phyloP scores from a whole-genome alignment of 1,140 invertebrate genomes.

The Drosophila quadrilineata region DNA sequence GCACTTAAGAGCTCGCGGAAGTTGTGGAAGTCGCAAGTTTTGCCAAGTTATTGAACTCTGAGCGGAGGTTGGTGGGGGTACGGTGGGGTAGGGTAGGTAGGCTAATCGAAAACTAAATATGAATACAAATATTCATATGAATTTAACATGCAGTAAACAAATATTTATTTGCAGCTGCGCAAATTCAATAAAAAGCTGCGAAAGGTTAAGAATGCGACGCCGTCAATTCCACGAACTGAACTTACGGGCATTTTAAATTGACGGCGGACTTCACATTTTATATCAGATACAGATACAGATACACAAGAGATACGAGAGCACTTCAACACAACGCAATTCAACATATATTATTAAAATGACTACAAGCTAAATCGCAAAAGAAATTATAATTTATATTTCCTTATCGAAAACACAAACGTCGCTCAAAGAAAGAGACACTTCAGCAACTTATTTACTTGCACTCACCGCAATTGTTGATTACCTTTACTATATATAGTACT shows the following conservation, averaged over 20 bases:
- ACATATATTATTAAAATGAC: too few species aligned
- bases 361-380: too few species aligned
- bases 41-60: constrained; percentile 41
- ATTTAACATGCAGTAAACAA: constrained; percentile 30
- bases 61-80: constrained; percentile 23
- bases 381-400: too few species aligned
- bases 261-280: too few species aligned
- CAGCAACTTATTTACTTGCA: too few species aligned
- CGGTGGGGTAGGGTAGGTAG: constrained; percentile 21
- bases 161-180: constrained; percentile 42
- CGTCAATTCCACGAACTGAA: constrained; percentile 25
- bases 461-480: too few species aligned
- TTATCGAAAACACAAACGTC: too few species aligned
- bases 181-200: not conserved
- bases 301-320: too few species aligned
- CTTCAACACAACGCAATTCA: too few species aligned
- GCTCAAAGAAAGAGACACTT: too few species aligned
- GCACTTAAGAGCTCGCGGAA: constrained; percentile 12
- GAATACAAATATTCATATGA: not conserved
- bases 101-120: not conserved
- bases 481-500: too few species aligned
- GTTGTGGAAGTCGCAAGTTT: constrained; percentile 15
- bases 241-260: not conserved
- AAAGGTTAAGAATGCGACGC: not conserved
- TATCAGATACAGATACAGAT: too few species aligned